Percentiles rank a stretch among this genome's conserved stretches.
These are phyloP conservation scores for Xenopus borealis DNA, from an alignment of 2,113 vertebrate species.

Conservation along the genomic window DNA sequence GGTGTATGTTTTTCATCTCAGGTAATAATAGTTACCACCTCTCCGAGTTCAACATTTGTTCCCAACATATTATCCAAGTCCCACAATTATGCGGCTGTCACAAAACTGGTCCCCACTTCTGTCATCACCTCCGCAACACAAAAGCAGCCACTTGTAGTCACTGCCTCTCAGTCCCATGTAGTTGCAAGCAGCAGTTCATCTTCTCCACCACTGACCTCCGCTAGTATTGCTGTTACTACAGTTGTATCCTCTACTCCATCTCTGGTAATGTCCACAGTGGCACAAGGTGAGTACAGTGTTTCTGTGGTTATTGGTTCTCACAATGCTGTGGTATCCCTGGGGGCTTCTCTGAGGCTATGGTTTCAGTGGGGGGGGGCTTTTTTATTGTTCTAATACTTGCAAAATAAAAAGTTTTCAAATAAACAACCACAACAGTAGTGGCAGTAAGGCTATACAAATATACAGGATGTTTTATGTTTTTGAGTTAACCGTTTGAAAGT, in stretches of 20 bases:
- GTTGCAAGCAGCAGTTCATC: constrained; percentile 62
- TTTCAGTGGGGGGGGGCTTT: too few relatives aligned
- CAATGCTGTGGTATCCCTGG: too few relatives aligned
- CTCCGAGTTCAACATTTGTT: constrained; percentile 93
- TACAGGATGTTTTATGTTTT: too few relatives aligned
- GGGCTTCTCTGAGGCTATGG: too few relatives aligned
- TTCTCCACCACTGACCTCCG: constrained; percentile 63
- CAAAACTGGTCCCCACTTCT: constrained; percentile 86
- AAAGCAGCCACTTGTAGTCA: constrained; percentile 90
- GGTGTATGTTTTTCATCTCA: constrained; percentile 51
- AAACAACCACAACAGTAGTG: too few relatives aligned
- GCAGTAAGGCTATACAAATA: too few relatives aligned
- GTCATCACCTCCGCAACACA: constrained; percentile 81
- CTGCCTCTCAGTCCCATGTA: constrained; percentile 71
- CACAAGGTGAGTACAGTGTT: constrained; percentile 71
- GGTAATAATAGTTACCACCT: constrained; percentile 98
- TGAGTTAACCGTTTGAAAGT: too few relatives aligned
- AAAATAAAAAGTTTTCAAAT: too few relatives aligned
- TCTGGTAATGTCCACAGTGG: constrained; percentile 90
- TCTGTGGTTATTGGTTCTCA: too few relatives aligned
- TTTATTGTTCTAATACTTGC: too few relatives aligned
- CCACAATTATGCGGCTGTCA: constrained; percentile 88
- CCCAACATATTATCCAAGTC: constrained; percentile 99
- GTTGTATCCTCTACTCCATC: constrained; percentile 86
- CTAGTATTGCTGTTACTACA: constrained; percentile 82